phyloP scores from a whole-genome alignment of 2,888 invertebrate genomes.

The Polydrusus cervinus region DNA sequence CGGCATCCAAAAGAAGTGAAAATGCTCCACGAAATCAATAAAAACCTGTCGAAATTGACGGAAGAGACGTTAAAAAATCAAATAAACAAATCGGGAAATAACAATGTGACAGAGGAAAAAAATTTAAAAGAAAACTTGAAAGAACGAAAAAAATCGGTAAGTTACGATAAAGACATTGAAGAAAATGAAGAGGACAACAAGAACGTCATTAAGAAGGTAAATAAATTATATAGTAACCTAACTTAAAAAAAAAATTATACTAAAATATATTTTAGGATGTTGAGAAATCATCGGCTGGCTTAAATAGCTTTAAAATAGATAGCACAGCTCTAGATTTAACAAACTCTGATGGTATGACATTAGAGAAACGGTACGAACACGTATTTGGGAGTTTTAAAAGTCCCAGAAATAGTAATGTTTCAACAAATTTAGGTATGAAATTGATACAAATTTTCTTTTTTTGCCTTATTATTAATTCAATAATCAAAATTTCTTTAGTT shows the following conservation, averaged over 20 bases:
- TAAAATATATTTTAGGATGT: slow-evolving; percentile 6
- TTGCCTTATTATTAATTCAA: no score
- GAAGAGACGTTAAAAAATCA: slow-evolving; percentile 62
- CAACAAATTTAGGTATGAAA: slow-evolving; percentile 41
- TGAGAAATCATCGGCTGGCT: background rate
- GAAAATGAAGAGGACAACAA: slow-evolving; percentile 14
- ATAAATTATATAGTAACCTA: background rate
- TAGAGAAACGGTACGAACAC: slow-evolving; percentile 63
- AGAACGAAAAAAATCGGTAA: slow-evolving; percentile 39
- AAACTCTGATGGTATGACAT: slow-evolving; percentile 54
- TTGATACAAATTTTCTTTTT: background rate
- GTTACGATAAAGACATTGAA: background rate
- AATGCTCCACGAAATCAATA: slow-evolving; percentile 85
- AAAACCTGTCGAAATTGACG: slow-evolving; percentile 73
- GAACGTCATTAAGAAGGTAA: slow-evolving; percentile 12
- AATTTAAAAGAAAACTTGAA: slow-evolving; percentile 18
- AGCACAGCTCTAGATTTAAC: slow-evolving; percentile 50
- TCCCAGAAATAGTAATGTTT: slow-evolving; percentile 47
- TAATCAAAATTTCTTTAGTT: no score
- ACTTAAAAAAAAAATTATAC: background rate
- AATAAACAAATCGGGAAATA: slow-evolving; percentile 40
- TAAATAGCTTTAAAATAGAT: slow-evolving; percentile 14
- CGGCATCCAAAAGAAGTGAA: slow-evolving; percentile 78
- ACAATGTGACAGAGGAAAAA: slow-evolving; percentile 39
- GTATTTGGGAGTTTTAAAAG: slow-evolving; percentile 59